phyloP scores from a whole-genome alignment of 2,797 vertebrate species.

The Potorous gilbertii region DNA sequence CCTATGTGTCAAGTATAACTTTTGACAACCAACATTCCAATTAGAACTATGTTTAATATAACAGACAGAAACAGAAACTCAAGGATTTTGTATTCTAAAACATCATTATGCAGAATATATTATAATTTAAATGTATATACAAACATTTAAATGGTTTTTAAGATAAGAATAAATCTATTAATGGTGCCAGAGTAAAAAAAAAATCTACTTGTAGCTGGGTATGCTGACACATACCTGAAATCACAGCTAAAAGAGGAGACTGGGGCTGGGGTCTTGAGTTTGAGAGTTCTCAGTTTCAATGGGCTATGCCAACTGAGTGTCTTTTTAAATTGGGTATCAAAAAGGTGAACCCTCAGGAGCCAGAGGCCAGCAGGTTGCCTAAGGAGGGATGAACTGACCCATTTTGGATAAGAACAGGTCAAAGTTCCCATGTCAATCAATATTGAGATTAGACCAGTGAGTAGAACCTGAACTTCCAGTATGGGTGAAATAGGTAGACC shows the following conservation, averaged over 20 bases:
- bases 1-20: not conserved
- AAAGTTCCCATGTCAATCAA: not conserved
- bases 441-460: not conserved
- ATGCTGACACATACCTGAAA: not conserved
- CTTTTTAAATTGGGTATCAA: not conserved
- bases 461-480: not conserved
- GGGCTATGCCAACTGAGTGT: not conserved
- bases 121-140: not conserved
- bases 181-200: not conserved
- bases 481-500: not conserved
- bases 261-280: not conserved
- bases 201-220: not conserved
- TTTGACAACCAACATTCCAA: not conserved
- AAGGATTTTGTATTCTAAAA: not conserved
- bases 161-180: not conserved
- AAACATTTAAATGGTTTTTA: not conserved
- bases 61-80: not conserved
- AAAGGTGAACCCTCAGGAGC: not conserved
- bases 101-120: not conserved
- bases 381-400: not conserved
- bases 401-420: not conserved
- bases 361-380: not conserved
- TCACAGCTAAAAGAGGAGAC: not conserved
- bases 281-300: not conserved
- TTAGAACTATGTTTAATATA: not conserved